Percentiles rank a stretch among this genome's conserved stretches.
phyloP scores from a whole-genome alignment of 1,140 invertebrate species.

The Drosophila setifemur region DNA sequence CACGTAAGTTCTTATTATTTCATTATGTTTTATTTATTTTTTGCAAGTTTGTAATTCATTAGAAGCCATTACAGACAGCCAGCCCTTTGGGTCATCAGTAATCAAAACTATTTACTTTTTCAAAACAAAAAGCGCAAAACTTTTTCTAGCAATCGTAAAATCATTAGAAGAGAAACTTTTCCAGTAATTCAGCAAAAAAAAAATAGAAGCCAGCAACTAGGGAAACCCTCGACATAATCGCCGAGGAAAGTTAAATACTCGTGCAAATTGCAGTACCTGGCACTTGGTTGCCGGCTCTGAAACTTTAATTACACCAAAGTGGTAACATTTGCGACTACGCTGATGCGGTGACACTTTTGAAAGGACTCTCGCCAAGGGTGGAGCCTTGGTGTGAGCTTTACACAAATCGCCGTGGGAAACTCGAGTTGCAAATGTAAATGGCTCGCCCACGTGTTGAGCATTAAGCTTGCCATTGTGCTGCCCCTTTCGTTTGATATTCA shows the following conservation, averaged over 20 bases:
- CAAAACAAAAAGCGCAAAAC: conserved; percentile 3
- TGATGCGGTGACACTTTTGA: conserved; percentile 39
- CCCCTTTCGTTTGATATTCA: conserved; percentile 42
- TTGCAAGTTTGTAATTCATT: conserved; percentile 20
- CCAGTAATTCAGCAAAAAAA: background rate
- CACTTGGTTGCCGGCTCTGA: conserved; percentile 34
- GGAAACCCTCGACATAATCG: conserved; percentile 42
- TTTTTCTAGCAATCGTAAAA: conserved; percentile 37
- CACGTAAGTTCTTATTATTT: conserved; percentile 63
- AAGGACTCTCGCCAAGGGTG: background rate
- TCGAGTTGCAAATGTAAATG: background rate
- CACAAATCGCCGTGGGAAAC: conserved; percentile 43
- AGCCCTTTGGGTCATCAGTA: background rate
- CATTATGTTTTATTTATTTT: conserved; percentile 1
- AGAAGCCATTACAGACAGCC: conserved; percentile 15
- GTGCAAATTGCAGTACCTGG: conserved; percentile 18
- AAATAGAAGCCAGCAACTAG: conserved; percentile 6
- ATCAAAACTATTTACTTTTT: conserved; percentile 28
- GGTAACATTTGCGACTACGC: conserved; percentile 11
- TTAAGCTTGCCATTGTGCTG: conserved; percentile 2
- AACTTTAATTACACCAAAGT: conserved; percentile 61
- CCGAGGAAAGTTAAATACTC: conserved; percentile 29
- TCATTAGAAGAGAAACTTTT: conserved; percentile 38
- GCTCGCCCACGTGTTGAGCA: conserved; percentile 55
- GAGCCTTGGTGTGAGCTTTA: conserved; percentile 24